Base-by-base conservation (phyloP, 2,113 vertebrate species). In the Cinclus cinclus region DNA sequence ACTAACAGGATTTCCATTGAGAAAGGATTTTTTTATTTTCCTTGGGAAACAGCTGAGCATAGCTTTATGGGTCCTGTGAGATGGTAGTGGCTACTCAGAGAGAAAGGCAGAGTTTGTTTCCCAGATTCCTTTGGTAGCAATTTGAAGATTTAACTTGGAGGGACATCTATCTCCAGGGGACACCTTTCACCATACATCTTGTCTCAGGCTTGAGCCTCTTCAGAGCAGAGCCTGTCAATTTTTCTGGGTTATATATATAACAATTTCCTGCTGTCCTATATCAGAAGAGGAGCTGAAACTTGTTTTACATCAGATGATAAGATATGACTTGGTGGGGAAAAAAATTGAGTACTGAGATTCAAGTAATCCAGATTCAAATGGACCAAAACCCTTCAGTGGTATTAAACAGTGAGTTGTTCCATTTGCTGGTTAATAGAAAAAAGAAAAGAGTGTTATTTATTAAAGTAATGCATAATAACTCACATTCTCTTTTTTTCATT, bases 151-250 rank as follows among this genome's bases (percentile, higher is more conserved):
- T 95, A 56, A 84, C 53, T 56, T 87, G 59, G 50, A 92, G 70
- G 83, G 89, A 93, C 94, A 94, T 71, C 46, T 28, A 13, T 81
- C 89, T 92, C 75, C 78, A 82, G 93, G 89, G 92, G 68, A 88
- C 37, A 73, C 31, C 71, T 89, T 96, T 96, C 60, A 17, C 82
- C 68, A 95, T 59, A 13, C 31, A 89, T 96, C 53, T 88, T 82
- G 49, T 94, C 89, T 96, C 53, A 50, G 71, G 83, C 84, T 71
- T 58, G 35, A 91, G 39, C 37, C 49, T 63, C 50, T 83, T 78
- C 75, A 78, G 71, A 94, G 79, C 16, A 81, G 9, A 88, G 75
- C 39, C 44, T 78, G 79, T 91, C 88, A 74, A n/a, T 81, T 95
- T 94, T 93, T 44, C 55, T 60, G 75, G 63, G 53, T 60, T 89